Evolutionary conservation across 92 coral and sea anemone species (phyloP), one percentile per base, ranked within the genome.

Genomic region (Epizoanthus ramosus): DNA sequence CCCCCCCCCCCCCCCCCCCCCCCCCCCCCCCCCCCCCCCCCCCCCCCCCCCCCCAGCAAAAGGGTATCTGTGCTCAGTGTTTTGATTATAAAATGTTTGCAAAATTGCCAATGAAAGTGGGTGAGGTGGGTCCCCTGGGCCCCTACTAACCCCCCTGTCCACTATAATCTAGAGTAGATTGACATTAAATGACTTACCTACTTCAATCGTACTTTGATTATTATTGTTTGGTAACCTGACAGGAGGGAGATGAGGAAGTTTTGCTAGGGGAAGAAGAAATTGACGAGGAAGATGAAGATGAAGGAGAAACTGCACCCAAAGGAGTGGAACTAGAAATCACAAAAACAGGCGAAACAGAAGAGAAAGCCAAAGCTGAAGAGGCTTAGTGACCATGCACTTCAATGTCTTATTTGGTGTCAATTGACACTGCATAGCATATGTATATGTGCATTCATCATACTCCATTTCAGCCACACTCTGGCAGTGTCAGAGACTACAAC

Each of bases 161-260:
- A 28, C 31, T 28, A 28, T 28, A 2, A 28, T 2, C 31, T 28
- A 28, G 0, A 28, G 31, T 28, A 28, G 31, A 28, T 28, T 28
- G 31, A 28, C 0, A 28, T 2, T 28, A 28, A 28, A 28, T 28
- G 2, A 28, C 31, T 28, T 28, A 28, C 31, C 31, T 28, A 28
- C 31, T 28, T 28, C 31, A 28, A 28, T 0, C 31, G 1, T 28
- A 28, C 31, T 28, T 0, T 28, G 2, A 37, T 37, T 37, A 3
- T 37, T 37, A 37, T 37, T 37, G 43, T 47, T 21, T 71, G 75
- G 10, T 71, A 23, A 37, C 22, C 50, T 71, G 4, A 13, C 75
- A 71, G 75, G 75, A 71, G 41, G 75, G 75, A n/a, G 75, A 71
- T 18, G 75, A 71, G 28, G 75, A 71, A n/a, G 75, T 71, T 45